A percentile compares a stretch with the other conserved stretches of the same genome.
Evolutionary conservation across 2,888 invertebrate species (phyloP).

Genomic region (Hartigia nigra): DNA sequence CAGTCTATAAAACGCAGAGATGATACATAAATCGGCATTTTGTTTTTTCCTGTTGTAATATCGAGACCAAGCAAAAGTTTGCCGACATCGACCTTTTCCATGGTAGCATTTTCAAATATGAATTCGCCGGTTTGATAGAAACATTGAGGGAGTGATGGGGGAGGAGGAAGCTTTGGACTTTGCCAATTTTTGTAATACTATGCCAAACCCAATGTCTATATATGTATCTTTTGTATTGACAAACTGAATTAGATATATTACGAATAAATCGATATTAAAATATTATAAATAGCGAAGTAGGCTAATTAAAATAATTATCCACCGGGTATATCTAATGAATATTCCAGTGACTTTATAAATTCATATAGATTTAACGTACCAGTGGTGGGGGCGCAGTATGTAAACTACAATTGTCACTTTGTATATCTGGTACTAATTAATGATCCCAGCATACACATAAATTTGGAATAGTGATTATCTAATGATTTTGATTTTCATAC

Average conservation of each 20-base stretch:
- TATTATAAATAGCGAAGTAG: too few relatives aligned
- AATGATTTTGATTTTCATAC: not conserved
- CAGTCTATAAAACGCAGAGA: conserved; percentile 24
- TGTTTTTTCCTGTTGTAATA: not conserved
- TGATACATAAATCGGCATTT: conserved; percentile 10
- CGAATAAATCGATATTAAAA: not conserved
- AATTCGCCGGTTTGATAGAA: conserved; percentile 2
- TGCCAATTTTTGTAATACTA: not conserved
- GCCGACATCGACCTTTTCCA: not conserved
- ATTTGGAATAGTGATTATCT: not conserved
- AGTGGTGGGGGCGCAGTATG: not conserved
- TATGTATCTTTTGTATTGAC: not conserved
- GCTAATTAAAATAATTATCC: too few relatives aligned
- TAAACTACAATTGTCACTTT: not conserved
- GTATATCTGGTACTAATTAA: not conserved
- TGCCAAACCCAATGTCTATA: not conserved
- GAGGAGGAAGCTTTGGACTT: not conserved
- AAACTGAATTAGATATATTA: not conserved
- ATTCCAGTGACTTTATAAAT: not conserved
- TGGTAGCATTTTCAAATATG: conserved; percentile 9
- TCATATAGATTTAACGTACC: not conserved
- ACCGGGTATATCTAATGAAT: not conserved
- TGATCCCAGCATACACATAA: not conserved
- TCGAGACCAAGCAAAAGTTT: not conserved
- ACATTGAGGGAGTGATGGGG: too few relatives aligned